Conservation (phyloP, 1,140 invertebrate genomes). For the Cecropterus lyciades region DNA sequence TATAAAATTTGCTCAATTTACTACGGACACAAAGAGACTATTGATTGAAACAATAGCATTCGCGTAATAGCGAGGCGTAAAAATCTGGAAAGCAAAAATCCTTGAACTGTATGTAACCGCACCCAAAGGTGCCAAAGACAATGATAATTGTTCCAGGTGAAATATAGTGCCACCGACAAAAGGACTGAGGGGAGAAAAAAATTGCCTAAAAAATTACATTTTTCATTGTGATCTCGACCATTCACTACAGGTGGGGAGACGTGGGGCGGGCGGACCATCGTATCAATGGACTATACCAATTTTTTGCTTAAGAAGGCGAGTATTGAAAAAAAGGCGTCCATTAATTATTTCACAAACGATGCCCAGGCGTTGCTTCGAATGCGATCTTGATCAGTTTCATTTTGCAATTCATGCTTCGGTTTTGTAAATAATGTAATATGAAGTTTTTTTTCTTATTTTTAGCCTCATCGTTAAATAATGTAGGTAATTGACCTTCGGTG, state of each 20-base stretch:
- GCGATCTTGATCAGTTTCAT: slow-evolving; percentile 26
- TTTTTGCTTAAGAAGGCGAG: slow-evolving; percentile 54
- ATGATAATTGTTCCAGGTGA: slow-evolving; percentile 82
- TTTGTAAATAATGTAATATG: slow-evolving; percentile 17
- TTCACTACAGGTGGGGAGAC: slow-evolving; percentile 74
- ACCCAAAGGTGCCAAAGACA: slow-evolving; percentile 78
- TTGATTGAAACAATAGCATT: slow-evolving; percentile 37
- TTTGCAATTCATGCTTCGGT: slow-evolving; percentile 28
- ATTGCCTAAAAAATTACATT: slow-evolving; percentile 66
- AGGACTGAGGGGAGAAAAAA: slow-evolving; percentile 67
- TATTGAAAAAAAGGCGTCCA: slow-evolving; percentile 49
- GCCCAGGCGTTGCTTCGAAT: slow-evolving; percentile 9
- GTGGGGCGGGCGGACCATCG: slow-evolving; percentile 71
- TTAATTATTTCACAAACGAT: slow-evolving; percentile 60
- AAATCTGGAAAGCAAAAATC: slow-evolving; percentile 64
- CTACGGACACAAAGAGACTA: slow-evolving; percentile 46
- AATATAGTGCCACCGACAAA: slow-evolving; percentile 82
- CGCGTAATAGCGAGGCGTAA: slow-evolving; percentile 39
- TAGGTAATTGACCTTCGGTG: no score
- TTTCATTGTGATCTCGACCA: slow-evolving; percentile 73
- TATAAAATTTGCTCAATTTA: slow-evolving; percentile 40
- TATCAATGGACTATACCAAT: slow-evolving; percentile 76
- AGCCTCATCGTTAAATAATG: no score
- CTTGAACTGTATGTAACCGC: slow-evolving; percentile 63
- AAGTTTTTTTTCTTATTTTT: no score